These are phyloP conservation scores for Brachymystax lenok DNA, from an alignment of 2,797 vertebrate genomes.

Conservation along the genomic window DNA sequence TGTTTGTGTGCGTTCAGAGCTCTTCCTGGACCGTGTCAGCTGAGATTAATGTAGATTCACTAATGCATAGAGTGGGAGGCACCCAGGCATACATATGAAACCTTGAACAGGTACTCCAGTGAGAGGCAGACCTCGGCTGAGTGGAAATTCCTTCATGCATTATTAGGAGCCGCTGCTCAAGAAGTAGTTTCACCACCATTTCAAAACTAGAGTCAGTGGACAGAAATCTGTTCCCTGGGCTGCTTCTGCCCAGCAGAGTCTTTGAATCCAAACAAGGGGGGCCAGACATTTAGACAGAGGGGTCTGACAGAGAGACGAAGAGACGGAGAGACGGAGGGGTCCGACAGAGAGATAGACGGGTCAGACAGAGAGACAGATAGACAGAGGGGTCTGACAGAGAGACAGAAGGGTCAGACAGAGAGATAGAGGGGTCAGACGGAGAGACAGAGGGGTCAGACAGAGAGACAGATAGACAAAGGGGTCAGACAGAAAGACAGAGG, in stretches of 20 bases:
- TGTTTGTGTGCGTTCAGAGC: neutral
- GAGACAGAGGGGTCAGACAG: too few relatives aligned
- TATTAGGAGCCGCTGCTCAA: slow-evolving; percentile 21
- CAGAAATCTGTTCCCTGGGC: slow-evolving; percentile 15
- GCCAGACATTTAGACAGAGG: neutral
- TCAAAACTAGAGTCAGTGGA: neutral
- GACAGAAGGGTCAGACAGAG: neutral
- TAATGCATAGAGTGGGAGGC: slow-evolving; percentile 45
- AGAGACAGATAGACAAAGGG: too few relatives aligned
- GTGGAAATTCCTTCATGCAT: slow-evolving; percentile 44
- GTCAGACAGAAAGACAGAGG: too few relatives aligned
- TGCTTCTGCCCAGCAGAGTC: neutral
- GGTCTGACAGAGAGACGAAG: too few relatives aligned
- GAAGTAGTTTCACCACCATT: neutral
- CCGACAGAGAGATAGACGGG: too few relatives aligned
- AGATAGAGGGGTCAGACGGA: too few relatives aligned
- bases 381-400: neutral
- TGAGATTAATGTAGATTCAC: slow-evolving; percentile 58
- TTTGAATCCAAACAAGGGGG: neutral
- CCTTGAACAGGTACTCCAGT: slow-evolving; percentile 10
- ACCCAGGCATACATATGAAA: slow-evolving; percentile 15
- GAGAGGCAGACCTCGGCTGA: slow-evolving; percentile 8
- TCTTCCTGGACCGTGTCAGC: slow-evolving; percentile 55
- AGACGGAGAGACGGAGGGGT: too few relatives aligned
- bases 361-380: too few relatives aligned